Base-by-base conservation (phyloP, 2,888 invertebrate genomes). In the Latheticus oryzae region DNA sequence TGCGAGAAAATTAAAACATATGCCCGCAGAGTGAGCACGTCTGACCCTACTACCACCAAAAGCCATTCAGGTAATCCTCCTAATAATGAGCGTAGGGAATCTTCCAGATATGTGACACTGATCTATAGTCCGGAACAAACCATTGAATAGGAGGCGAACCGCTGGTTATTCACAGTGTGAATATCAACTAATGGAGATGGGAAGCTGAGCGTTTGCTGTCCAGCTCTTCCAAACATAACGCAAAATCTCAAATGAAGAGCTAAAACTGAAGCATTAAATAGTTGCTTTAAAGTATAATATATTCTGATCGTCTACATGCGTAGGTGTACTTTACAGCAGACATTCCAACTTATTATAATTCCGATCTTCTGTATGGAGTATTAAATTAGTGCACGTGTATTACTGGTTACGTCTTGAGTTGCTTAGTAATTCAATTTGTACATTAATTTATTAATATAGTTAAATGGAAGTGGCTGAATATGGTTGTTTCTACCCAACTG, bases 1-100 rank as follows among this genome's bases (percentile, higher is more conserved):
- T 30, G 30, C 30, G 30, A 48, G 53, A 59, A 62, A 63, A 61
- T 61, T 51, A 59, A 51, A 63, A 61, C 63, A 51, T 63, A 63
- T 61, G 58, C 57, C 57, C 38, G 38, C 35, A 47, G 38, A 37
- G 42, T 28, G 45, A 42, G 50, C 60, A 51, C 48, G 54, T 58
- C 59, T 53, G 38, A 53, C 32, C 45, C 51, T 57, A 23, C 43
- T 16, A 48, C 42, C 51, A 48, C 58, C 56, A 45, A 55, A 60
- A 62, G 42, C 48, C 58, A 58, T 53, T 58, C 62, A 62, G 62
- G 57, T 62, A 58, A 62, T 62, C 57, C 51, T 37, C 24, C 24
- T 52, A 38, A 58, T 60, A 60, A 62, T 54, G 57, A 62, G 47
- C 16, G 42, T 9, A 40, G 47, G 61, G 54, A 53, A 58, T 47